Evolutionary conservation across 64 coral and sea anemone species (phyloP).

Genomic region (Acropora yongei): DNA sequence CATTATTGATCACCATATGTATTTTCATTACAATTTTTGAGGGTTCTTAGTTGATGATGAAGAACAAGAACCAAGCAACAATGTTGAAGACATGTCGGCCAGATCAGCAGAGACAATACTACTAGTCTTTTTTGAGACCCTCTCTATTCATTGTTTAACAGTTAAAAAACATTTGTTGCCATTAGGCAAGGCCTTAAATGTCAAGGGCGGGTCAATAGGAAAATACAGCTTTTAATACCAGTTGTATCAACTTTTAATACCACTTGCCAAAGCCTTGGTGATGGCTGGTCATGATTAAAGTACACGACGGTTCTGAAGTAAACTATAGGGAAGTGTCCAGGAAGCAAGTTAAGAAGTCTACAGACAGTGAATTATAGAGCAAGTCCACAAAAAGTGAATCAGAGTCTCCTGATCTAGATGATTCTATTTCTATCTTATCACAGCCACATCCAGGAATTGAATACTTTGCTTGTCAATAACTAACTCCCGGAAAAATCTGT

Average conservation of each 20-base stretch:
- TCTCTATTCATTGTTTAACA: slow-evolving; percentile 33
- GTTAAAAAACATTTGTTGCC: slow-evolving; percentile 49
- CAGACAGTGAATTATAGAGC: neutral
- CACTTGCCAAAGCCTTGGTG: slow-evolving; percentile 58
- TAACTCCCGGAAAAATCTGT: neutral
- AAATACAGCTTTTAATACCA: slow-evolving; percentile 60
- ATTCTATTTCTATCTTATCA: neutral
- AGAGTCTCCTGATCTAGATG: slow-evolving; percentile 3
- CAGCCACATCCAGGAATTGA: neutral
- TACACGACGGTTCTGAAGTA: slow-evolving; percentile 20
- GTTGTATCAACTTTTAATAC: slow-evolving; percentile 48
- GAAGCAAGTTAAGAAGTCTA: slow-evolving; percentile 23
- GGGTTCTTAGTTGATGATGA: neutral
- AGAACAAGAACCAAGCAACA: slow-evolving; percentile 48
- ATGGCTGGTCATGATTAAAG: slow-evolving; percentile 50
- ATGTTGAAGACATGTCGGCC: slow-evolving; percentile 47
- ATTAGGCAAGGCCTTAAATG: slow-evolving; percentile 41
- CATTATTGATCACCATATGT: neutral
- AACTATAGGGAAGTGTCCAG: slow-evolving; percentile 56
- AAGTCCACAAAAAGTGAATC: neutral
- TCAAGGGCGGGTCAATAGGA: slow-evolving; percentile 55
- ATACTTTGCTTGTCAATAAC: neutral
- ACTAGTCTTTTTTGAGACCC: slow-evolving; percentile 13
- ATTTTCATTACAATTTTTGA: neutral
- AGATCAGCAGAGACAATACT: slow-evolving; percentile 53